These are phyloP conservation scores for Lasiommata megera DNA, from an alignment of 2,888 invertebrate genomes.

Conservation along the genomic window DNA sequence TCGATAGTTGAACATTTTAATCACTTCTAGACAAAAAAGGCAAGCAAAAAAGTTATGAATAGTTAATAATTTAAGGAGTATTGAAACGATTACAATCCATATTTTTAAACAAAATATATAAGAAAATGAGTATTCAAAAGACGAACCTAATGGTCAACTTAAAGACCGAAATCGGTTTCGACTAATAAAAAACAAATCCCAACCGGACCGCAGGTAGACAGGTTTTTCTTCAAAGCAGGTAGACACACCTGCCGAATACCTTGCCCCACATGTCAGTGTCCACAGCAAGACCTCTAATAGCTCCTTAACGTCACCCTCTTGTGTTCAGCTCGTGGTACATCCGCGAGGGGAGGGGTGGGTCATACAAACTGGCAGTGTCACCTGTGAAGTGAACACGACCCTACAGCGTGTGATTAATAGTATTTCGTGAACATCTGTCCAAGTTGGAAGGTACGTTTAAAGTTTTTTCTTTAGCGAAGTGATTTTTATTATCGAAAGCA, in stretches of 20 bases:
- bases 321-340: constrained; percentile 36
- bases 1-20: too few species aligned
- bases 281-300: constrained; percentile 44
- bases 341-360: constrained; percentile 48
- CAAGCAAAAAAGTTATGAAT: too few species aligned
- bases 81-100: too few species aligned
- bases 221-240: constrained; percentile 63
- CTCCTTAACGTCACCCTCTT: constrained; percentile 52
- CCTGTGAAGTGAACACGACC: constrained; percentile 63
- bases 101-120: too few species aligned
- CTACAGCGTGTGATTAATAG: constrained; percentile 38
- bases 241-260: constrained; percentile 63
- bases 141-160: background rate
- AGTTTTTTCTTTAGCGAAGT: background rate
- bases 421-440: constrained; percentile 20
- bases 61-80: too few species aligned
- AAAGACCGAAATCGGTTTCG: background rate
- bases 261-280: constrained; percentile 35
- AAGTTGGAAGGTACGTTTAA: background rate
- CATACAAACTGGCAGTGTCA: constrained; percentile 53
- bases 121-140: background rate
- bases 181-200: background rate
- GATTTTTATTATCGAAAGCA: constrained; percentile 11
- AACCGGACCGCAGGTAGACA: constrained; percentile 61
- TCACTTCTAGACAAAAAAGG: too few species aligned